Evolutionary conservation across 2,797 vertebrate genomes (phyloP), one percentile per base, ranked within the genome.

Genomic region (Melanotaenia pygmaea): DNA sequence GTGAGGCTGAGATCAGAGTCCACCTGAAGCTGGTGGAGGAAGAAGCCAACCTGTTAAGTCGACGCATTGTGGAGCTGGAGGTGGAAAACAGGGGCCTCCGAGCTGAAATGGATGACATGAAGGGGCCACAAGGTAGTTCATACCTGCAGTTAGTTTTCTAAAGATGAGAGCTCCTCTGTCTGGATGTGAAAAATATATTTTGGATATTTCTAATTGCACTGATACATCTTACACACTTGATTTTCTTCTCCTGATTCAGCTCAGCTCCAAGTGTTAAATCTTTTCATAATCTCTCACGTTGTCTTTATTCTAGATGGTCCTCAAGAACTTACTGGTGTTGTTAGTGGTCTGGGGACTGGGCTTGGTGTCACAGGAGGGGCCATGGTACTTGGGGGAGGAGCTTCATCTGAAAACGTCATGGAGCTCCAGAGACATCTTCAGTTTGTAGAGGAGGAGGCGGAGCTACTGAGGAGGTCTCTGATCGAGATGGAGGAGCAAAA

Each of bases 361-460:
- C 84, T 88, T 4, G 61, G 81, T 8, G 61, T 86, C 0, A 67
- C 83, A 11, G 91, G 88, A 16, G 88, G 88, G 0, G 81, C 83
- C 53, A 74, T 87, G 72, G 87, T 88, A 3, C 89, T 90, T 1
- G 79, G 91, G 0, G 94, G 94, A 0, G 87, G 94, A 0, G 95
- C 97, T 0, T 91, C 93, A 0, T 96, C 96, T 26, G 98, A 99
- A 86, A 97, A 95, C 1, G 85, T 96, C 86, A 95, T 93, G 0
- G 98, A 99, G 88, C 94, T 99, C 80, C 95, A 97, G 84, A 92
- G 98, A 59, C 98, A 99, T 86, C 93, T 99, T 74, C 97, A 99
- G 94, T 99, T 99, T 0, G 98, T 99, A 79, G 98, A 99, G 91
- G 98, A 99, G 93, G 98, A 99, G 90, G 98, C 98, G 0, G 98